Percentiles rank a stretch among this genome's conserved stretches.
Conservation (phyloP, 2,113 vertebrate genomes). For the Hyla sarda region DNA sequence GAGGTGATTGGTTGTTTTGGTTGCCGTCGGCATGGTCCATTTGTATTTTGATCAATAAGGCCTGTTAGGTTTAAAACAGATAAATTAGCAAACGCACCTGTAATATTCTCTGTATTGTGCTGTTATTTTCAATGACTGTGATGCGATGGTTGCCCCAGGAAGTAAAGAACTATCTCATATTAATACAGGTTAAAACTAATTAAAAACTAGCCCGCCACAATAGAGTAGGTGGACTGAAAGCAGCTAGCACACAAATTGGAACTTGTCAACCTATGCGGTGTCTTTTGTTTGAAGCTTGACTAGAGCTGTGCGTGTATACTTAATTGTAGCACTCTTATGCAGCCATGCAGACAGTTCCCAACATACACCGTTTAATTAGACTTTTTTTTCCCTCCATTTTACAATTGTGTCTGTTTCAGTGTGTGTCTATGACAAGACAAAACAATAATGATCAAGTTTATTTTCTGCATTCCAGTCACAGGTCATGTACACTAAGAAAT, state of each 20-base stretch:
- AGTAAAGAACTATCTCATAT: neutral
- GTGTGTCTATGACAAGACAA: conserved; percentile 50
- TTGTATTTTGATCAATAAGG: neutral
- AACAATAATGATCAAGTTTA: conserved; percentile 60
- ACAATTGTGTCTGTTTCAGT: conserved; percentile 59
- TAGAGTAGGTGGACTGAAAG: conserved; percentile 20
- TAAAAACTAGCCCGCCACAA: conserved; percentile 3
- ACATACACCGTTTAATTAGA: conserved; percentile 67
- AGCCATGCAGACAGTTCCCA: conserved; percentile 60
- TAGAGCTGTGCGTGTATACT: conserved; percentile 65
- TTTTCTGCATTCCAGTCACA: conserved; percentile 62
- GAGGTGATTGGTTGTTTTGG: neutral
- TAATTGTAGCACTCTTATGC: conserved; percentile 64
- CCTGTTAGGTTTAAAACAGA: neutral
- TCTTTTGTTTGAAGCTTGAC: conserved; percentile 73
- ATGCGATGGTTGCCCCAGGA: neutral
- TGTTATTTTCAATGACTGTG: neutral
- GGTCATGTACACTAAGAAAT: conserved; percentile 61
- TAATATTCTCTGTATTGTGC: neutral
- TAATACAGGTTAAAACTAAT: conserved; percentile 17
- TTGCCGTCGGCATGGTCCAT: neutral
- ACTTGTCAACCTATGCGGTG: conserved; percentile 61
- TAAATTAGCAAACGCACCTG: neutral
- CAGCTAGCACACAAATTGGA: conserved; percentile 21
- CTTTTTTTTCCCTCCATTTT: conserved; percentile 58